Evolutionary conservation across 1,140 invertebrate genomes (phyloP).

Genomic region (Rhopalosiphum maidis): DNA sequence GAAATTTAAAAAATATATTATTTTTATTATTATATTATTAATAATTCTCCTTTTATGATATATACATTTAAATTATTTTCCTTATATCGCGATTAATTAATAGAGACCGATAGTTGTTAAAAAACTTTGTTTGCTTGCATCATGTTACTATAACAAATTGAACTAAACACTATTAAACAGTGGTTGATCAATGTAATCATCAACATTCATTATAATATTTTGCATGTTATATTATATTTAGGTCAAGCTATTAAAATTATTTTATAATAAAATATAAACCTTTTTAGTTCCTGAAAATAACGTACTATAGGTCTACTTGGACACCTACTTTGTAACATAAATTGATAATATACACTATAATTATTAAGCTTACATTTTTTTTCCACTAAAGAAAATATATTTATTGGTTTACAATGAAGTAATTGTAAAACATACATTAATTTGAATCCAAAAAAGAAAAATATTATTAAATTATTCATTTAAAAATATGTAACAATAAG

Average conservation of each 20-base stretch:
- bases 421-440: not conserved
- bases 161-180: not conserved
- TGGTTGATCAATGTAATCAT: not conserved
- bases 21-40: too few relatives aligned
- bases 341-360: not conserved
- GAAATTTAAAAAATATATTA: not conserved
- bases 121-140: conserved; percentile 15
- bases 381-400: too few relatives aligned
- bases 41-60: not conserved
- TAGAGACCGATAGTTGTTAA: not conserved
- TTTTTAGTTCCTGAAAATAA: not conserved
- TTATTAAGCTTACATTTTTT: not conserved
- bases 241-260: not conserved
- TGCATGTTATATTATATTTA: not conserved
- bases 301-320: not conserved
- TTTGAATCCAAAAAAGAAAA: not conserved
- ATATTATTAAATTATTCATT: not conserved
- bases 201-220: not conserved
- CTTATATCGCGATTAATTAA: not conserved
- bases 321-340: not conserved
- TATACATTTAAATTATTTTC: not conserved
- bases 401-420: not conserved
- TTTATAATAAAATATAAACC: not conserved
- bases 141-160: not conserved
- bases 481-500: not conserved